These are phyloP conservation scores for Sterna hirundo DNA, from an alignment of 2,113 vertebrate genomes.

Conservation along the genomic window DNA sequence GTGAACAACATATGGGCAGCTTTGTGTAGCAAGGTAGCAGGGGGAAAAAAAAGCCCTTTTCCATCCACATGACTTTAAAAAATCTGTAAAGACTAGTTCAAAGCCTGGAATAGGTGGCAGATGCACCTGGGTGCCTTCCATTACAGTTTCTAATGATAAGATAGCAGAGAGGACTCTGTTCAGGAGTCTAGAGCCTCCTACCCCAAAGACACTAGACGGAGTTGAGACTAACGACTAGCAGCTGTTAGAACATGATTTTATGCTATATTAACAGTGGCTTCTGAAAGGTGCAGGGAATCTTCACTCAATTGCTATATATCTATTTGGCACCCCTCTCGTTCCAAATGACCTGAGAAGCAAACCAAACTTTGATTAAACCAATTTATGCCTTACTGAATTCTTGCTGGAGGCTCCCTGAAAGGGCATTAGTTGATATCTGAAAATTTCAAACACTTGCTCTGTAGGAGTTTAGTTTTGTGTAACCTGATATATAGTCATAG, in stretches of 20 bases:
- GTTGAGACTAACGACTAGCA: background rate
- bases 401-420: background rate
- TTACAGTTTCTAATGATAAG: background rate
- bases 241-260: background rate
- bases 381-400: background rate
- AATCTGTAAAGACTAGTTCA: background rate
- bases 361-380: background rate
- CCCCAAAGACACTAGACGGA: background rate
- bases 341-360: background rate
- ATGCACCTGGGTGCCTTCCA: background rate
- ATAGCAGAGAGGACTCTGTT: accelerated
- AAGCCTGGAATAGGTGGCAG: background rate
- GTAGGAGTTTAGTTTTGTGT: background rate
- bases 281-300: background rate
- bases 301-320: background rate
- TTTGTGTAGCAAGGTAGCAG: background rate
- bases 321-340: background rate
- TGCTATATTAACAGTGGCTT: background rate
- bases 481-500: background rate
- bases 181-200: background rate
- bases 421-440: background rate
- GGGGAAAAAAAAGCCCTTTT: background rate
- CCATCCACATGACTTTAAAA: background rate
- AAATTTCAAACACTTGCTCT: background rate
- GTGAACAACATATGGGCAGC: accelerated